A percentile compares a stretch with the other conserved stretches of the same genome.
Evolutionary conservation across 2,888 invertebrate genomes (phyloP).

Genomic region (Caenorhabditis sp.): DNA sequence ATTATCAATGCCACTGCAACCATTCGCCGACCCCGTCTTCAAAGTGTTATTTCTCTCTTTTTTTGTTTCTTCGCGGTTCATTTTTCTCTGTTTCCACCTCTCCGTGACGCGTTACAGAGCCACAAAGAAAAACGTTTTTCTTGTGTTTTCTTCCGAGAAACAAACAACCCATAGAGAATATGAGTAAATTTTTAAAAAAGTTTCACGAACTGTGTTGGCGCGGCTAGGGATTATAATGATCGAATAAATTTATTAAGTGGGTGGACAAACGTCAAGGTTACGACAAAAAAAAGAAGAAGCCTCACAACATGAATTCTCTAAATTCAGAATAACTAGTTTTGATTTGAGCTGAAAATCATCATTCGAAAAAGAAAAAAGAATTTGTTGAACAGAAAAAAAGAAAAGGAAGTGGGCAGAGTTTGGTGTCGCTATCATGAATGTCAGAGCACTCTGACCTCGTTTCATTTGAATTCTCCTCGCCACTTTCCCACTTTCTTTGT

Average conservation of each 20-base stretch:
- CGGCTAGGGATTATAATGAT: background rate
- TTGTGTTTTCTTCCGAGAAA: no score
- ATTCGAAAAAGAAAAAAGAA: background rate
- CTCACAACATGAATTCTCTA: conserved; percentile 3
- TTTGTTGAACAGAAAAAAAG: background rate
- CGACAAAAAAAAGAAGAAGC: background rate
- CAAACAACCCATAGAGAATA: conserved; percentile 33
- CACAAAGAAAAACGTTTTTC: conserved; percentile 29
- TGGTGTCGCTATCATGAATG: conserved; percentile 14
- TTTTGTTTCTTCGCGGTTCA: background rate
- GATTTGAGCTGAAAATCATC: background rate
- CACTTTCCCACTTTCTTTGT: conserved; percentile 11
- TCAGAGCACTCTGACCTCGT: conserved; percentile 20
- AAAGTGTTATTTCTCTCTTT: conserved; percentile 48
- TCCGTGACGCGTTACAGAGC: conserved; percentile 13
- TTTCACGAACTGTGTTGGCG: no score
- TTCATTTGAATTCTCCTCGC: conserved; percentile 22
- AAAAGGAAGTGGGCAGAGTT: conserved; percentile 4
- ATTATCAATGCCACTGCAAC: conserved; percentile 37
- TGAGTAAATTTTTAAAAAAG: no score
- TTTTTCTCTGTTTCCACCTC: background rate
- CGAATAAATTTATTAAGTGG: background rate
- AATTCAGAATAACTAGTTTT: no score
- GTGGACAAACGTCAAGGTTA: conserved; percentile 16
- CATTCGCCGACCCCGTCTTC: conserved; percentile 32